Base-by-base conservation (phyloP, 1,140 invertebrate species). In the Maniola jurtina region DNA sequence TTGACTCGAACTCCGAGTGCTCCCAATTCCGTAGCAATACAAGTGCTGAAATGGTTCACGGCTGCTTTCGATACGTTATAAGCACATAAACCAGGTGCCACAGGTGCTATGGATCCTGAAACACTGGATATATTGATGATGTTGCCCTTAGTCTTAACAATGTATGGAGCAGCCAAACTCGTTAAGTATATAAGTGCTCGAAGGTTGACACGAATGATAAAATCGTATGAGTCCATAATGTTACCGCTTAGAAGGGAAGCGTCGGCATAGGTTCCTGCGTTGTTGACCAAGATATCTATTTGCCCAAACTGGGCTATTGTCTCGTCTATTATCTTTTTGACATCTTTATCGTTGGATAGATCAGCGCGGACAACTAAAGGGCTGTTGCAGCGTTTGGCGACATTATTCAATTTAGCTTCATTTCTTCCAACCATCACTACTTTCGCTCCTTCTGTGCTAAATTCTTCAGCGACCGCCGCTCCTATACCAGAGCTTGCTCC, bases 81-180 rank as follows among this genome's bases (percentile, higher is more conserved):
- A 0, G 54, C 15, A 11, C 34, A 8, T 13, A 34, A 13, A 35
- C 13, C 34, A 13, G 25, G 25, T 6, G 7, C 25, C 2, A 35
- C 13, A 5, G 54, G 33, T 35, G 34, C 13, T 2, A 55, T 35
- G 35, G 5, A 5, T 6, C 25, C 52, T n/a, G 52, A 13, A 11
- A 55, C 34, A n/a, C 54, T 55, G 13, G 54, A 55, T 15, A 55
- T 35, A 35, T 55, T 55, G 34, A 55, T n/a, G 5, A 55, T 36
- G 13, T 55, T 55, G 5, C 54, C 54, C 7, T 55, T 55, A 35
- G 54, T 35, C n/a, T 55, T 35, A 7, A 55, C 11, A 35, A 55
- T 34, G 13, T 55, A n/a, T 13, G 54, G 54, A n/a, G 33, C 34
- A 35, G 54, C 54, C n/a, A 55, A 55, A 13, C 33, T 55, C 9